Conservation (phyloP, 2,113 vertebrate genomes). For the Odontesthes bonariensis region DNA sequence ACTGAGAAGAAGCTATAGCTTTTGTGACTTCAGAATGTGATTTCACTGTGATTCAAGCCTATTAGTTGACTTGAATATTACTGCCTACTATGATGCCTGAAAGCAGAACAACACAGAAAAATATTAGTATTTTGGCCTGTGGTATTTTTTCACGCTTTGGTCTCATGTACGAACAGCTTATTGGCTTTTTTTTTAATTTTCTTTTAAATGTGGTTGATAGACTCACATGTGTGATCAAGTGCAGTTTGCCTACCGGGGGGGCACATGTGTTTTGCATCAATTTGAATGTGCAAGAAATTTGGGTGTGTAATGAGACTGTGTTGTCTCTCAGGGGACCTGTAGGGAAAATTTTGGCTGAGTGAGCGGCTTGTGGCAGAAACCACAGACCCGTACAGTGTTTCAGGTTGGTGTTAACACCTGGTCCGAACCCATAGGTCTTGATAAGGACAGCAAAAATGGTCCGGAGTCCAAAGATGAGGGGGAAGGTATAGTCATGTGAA, state of each 20-base stretch:
- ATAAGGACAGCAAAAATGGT: constrained; percentile 53
- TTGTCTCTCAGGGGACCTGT: constrained; percentile 72
- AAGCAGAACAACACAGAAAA: neutral
- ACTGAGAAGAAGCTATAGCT: too few species aligned
- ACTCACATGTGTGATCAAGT: neutral
- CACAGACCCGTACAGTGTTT: constrained; percentile 78
- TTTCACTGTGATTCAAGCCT: neutral
- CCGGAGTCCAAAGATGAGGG: constrained; percentile 62
- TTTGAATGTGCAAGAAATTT: constrained; percentile 44
- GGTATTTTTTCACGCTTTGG: neutral
- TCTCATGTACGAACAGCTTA: constrained; percentile 13
- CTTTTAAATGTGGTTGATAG: neutral
- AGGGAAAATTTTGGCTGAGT: constrained; percentile 78
- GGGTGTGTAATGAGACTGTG: constrained; percentile 64
- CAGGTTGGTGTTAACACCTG: constrained; percentile 78
- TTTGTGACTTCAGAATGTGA: neutral
- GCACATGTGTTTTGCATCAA: constrained; percentile 3
- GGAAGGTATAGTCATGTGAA: constrained; percentile 82
- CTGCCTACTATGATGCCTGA: neutral
- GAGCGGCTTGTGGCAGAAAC: constrained; percentile 81
- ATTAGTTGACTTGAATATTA: neutral
- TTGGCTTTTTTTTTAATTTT: neutral
- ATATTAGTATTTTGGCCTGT: neutral
- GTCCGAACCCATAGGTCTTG: constrained; percentile 54
- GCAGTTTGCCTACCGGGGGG: neutral